Conservation (phyloP, 2,888 invertebrate species). For the Agrilus mali region DNA sequence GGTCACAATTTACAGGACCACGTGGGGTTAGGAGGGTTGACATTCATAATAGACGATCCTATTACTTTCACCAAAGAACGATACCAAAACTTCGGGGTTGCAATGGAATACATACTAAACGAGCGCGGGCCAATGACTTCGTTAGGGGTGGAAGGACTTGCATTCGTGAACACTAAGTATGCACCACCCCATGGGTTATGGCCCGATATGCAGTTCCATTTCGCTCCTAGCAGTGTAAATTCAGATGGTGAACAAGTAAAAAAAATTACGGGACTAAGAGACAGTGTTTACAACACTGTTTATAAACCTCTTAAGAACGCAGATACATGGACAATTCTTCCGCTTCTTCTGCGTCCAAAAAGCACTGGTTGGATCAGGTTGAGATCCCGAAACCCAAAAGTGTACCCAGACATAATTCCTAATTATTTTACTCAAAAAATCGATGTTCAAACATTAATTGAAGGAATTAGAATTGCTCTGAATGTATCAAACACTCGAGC, state of each 20-base stretch:
- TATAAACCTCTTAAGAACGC: slow-evolving; percentile 67
- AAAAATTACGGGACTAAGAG: slow-evolving; percentile 55
- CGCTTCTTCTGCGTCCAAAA: slow-evolving; percentile 69
- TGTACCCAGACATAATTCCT: slow-evolving; percentile 77
- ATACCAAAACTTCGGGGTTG: slow-evolving; percentile 63
- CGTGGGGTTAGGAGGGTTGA: slow-evolving; percentile 73
- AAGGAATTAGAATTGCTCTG: slow-evolving; percentile 75
- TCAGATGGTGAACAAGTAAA: slow-evolving; percentile 74
- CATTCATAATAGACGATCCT: slow-evolving; percentile 70
- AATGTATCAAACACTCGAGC: slow-evolving; percentile 67
- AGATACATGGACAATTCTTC: slow-evolving; percentile 77
- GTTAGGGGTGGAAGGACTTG: slow-evolving; percentile 72
- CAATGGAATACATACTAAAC: slow-evolving; percentile 67
- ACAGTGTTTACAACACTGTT: slow-evolving; percentile 71
- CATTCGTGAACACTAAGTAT: slow-evolving; percentile 77
- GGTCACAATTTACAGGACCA: slow-evolving; percentile 82
- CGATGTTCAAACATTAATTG: slow-evolving; percentile 66
- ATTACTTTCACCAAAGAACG: slow-evolving; percentile 65
- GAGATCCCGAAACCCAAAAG: slow-evolving; percentile 65
- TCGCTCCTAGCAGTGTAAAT: slow-evolving; percentile 72
- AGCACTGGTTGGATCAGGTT: slow-evolving; percentile 81
- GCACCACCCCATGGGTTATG: slow-evolving; percentile 64
- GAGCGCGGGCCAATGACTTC: slow-evolving; percentile 76
- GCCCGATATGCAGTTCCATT: slow-evolving; percentile 83
- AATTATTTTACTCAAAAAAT: slow-evolving; percentile 82